A percentile compares a stretch with the other conserved stretches of the same genome.
phyloP scores from a whole-genome alignment of 2,113 vertebrate species.

The Fregata magnificens region DNA sequence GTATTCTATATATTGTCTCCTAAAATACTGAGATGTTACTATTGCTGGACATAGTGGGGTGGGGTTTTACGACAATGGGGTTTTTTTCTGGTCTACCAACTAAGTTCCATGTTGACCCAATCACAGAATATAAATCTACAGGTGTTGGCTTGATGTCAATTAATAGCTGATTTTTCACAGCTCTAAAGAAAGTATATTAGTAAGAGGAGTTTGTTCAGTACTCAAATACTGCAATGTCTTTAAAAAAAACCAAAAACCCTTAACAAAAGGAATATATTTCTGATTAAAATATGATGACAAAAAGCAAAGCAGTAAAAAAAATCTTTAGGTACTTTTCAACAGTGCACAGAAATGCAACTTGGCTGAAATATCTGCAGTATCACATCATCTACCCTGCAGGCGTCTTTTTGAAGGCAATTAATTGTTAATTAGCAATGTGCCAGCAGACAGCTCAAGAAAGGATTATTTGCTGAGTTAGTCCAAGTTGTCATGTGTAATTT shows the following conservation, averaged over 20 bases:
- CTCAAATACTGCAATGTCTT: background rate
- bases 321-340: background rate
- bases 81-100: background rate
- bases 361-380: background rate
- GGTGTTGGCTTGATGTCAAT: background rate
- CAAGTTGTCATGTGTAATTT: background rate
- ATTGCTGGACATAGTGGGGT: background rate
- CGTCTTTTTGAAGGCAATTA: constrained; percentile 27
- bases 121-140: background rate
- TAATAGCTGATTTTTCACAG: background rate
- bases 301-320: background rate
- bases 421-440: constrained; percentile 46
- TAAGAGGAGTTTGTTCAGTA: background rate
- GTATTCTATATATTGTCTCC: background rate
- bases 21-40: background rate
- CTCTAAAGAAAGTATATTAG: background rate
- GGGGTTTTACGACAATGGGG: background rate
- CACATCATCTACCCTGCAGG: constrained; percentile 12
- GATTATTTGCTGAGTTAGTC: background rate
- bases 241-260: background rate
- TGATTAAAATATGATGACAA: background rate
- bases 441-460: background rate
- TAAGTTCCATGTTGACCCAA: background rate
- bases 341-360: background rate
- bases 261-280: background rate